Evolutionary conservation across 2,888 invertebrate genomes (phyloP), one percentile per base, ranked within the genome.

Genomic region (Phaonia tiefii): DNA sequence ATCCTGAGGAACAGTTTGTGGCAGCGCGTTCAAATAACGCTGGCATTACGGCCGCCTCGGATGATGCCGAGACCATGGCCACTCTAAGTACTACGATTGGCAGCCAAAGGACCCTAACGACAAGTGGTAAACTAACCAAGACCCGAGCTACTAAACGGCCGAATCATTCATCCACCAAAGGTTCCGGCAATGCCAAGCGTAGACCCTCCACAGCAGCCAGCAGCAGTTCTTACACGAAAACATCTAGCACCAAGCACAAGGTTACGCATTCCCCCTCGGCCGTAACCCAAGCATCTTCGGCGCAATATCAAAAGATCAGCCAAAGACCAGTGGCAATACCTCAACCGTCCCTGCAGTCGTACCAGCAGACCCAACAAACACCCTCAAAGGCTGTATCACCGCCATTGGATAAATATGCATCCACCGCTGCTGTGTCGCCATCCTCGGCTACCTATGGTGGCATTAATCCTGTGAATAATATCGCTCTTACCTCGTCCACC

Each of bases 1-100:
- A 89, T 83, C 77, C 86, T 2, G 86, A 88, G 46, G 90, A 89
- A 83, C 88, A 89, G 80, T 89, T 90, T 84, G 90, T 89, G 44
- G 90, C 88, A 1, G 87, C 89, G 10, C 87, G 89, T 72, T 89
- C 89, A 11, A 89, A 89, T 78, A 89, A 88, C 74, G 87, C 87
- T 26, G 89, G 89, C 0, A 88, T 88, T 1, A 89, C 89, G 2
- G 89, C 89, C 0, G 89, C 89, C 0, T 88, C 89, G 2, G 88
- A 88, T 81, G 83, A 86, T 0, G 84, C 81, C 51, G 85, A 84
- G 71, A 85, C 85, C 25, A 82, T 78, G 69, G 80, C 77, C 49
- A 79, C 84, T 4, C 75, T 84, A 67, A 83, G 83, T 63, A 86
- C 87, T 39, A 87, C 84, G 3, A 81, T 85, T 0, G 87, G 87